A percentile compares a stretch with the other conserved stretches of the same genome.
Conservation (phyloP, 2,113 vertebrate species). For the Ageneiosus marmoratus region DNA sequence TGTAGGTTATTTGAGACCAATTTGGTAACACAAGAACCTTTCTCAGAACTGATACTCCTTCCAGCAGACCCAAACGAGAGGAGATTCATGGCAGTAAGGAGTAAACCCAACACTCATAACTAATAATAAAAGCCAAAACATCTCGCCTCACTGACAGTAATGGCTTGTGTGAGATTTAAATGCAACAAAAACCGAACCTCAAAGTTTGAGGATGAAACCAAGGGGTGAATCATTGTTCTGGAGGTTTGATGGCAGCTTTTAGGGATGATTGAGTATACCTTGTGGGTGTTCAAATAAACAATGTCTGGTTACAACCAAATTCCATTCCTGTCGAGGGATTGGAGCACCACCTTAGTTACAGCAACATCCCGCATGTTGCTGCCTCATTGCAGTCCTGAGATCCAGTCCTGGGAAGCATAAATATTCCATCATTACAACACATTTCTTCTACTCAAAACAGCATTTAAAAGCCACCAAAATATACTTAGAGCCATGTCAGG, state of each 20-base stretch:
- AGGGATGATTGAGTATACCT: conserved; percentile 43
- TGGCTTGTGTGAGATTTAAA: conserved; percentile 55
- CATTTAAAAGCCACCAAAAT: conserved; percentile 21
- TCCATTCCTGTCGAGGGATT: conserved; percentile 46
- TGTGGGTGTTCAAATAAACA: conserved; percentile 39
- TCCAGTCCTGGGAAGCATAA: conserved; percentile 21
- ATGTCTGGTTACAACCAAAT: conserved; percentile 45
- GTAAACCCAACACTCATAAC: conserved; percentile 52
- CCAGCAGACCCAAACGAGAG: conserved; percentile 32
- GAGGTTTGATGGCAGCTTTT: conserved; percentile 50
- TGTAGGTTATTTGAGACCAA: conserved; percentile 31
- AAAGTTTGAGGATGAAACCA: conserved; percentile 30
- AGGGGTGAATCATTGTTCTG: conserved; percentile 39
- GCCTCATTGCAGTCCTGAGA: conserved; percentile 2
- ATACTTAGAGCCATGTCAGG: conserved; percentile 8
- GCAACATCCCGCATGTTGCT: conserved; percentile 30
- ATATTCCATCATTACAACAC: conserved; percentile 29
- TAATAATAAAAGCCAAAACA: conserved; percentile 56
- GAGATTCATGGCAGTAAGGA: conserved; percentile 50
- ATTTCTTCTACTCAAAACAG: conserved; percentile 15
- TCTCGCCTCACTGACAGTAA: conserved; percentile 53
- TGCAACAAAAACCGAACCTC: conserved; percentile 32
- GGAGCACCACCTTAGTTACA: conserved; percentile 38
- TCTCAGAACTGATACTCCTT: conserved; percentile 25
- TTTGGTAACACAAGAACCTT: conserved; percentile 31